Conservation (phyloP, 2,113 vertebrate genomes). For the Oncorhynchus nerka region DNA sequence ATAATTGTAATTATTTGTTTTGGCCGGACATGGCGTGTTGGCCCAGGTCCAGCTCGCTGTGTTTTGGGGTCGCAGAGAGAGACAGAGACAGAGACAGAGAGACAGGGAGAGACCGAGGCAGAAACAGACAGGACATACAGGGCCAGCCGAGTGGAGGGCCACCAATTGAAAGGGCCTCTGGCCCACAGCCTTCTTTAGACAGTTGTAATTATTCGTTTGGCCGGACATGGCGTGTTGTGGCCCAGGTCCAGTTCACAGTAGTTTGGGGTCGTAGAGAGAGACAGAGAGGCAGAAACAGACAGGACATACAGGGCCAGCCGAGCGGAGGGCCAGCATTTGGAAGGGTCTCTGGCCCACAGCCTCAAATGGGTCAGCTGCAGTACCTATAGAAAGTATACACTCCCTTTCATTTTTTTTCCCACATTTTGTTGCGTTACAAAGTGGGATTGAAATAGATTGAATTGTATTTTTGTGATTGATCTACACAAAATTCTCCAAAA, state of each 20-base stretch:
- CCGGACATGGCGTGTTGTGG: constrained; percentile 58
- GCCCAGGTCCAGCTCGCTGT: constrained; percentile 48
- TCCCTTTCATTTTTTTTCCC: too few species aligned
- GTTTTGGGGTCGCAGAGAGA: constrained; percentile 39
- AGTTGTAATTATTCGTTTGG: constrained; percentile 71
- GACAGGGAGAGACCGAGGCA: constrained; percentile 15
- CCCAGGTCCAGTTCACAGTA: constrained; percentile 49
- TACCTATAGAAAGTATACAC: background rate
- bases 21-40: constrained; percentile 57
- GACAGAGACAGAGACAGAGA: background rate
- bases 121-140: background rate
- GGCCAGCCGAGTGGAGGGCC: background rate
- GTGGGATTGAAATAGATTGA: too few species aligned
- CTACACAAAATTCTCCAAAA: too few species aligned
- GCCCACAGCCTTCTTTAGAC: constrained; percentile 52
- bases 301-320: background rate
- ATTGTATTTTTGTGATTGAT: too few species aligned
- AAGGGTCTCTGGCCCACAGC: background rate
- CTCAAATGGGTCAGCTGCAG: background rate
- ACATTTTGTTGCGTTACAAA: too few species aligned
- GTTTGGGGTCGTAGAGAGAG: constrained; percentile 37
- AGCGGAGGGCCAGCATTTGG: background rate
- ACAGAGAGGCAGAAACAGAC: too few species aligned
- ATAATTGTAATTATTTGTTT: constrained; percentile 72
- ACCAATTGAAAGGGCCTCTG: background rate